Evolutionary conservation across 1,140 invertebrate genomes (phyloP), one percentile per base, ranked within the genome.

Genomic region (Pseudachorutes palmiensis): DNA sequence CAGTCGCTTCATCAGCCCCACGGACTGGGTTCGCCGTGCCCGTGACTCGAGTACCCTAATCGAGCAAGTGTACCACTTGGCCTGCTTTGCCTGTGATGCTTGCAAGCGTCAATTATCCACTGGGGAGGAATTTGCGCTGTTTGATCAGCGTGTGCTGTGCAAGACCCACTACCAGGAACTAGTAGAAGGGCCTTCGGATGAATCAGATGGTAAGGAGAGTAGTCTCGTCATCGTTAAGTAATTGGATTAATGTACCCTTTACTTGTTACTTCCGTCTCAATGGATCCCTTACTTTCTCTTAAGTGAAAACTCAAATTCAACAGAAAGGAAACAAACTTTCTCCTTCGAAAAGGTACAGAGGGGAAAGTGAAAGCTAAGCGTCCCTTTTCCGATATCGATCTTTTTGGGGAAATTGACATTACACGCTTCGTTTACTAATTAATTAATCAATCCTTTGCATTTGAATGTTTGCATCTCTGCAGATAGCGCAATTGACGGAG

Each of bases 31-130:
- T 68, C 82, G 97, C 65, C 87, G 93, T 77, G 74, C 74, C 14
- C 26, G 70, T n/a, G 72, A 71, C 33, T 48, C 58, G 2, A 48
- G 63, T 59, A 58, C 66, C 9, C 41, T 67, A 2, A 65, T 49
- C 55, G 90, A 94, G 74, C 87, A 92, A 76, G 91, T 98, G n/a
- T 99, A 97, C 80, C 97, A 99, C 79, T 81, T 99, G 24, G 70
- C 70, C 32, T 72, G 70, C 48, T 72, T 72, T 64, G 67, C 67
- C 33, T 72, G 70, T 67, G 93, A 98, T 78, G 89, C 91, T 48
- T 99, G 97, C 79, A 95, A 96, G 74, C 83, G 96, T 32, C 97
- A 98, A 79, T 82, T 99, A 36, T 94, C 90, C 48, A 98, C 95
- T 0, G 95, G 95, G 0, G 97, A 99, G 78, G 94, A 98, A 80